Percentiles rank a stretch among this genome's conserved stretches.
Conservation (phyloP, 2,888 invertebrate species). For the Tribolium freemani region DNA sequence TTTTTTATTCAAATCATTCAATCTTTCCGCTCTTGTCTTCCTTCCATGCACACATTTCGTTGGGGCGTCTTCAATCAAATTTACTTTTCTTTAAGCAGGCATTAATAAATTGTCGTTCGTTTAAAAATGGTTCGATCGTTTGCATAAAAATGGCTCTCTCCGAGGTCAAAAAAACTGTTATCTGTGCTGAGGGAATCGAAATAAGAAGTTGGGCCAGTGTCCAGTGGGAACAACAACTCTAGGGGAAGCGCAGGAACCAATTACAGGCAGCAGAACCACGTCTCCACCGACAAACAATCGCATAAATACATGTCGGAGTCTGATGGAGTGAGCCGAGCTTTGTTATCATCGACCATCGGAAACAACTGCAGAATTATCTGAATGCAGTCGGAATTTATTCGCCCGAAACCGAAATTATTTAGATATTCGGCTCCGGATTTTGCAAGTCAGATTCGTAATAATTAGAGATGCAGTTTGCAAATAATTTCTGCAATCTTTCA, state of each 20-base stretch:
- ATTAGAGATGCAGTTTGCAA: not conserved
- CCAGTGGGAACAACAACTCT: constrained; percentile 60
- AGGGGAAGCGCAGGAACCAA: constrained; percentile 59
- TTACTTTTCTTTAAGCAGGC: not conserved
- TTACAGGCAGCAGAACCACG: constrained; percentile 57
- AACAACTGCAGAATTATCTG: constrained; percentile 44
- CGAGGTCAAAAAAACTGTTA: constrained; percentile 51
- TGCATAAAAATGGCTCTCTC: constrained; percentile 25
- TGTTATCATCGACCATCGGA: constrained; percentile 54
- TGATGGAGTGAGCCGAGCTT: constrained; percentile 52
- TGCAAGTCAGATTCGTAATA: too few species aligned
- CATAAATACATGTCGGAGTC: constrained; percentile 60
- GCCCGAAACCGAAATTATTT: not conserved
- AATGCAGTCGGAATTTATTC: constrained; percentile 28
- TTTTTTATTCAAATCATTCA: not conserved
- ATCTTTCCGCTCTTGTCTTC: not conserved
- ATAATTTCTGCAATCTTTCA: not conserved
- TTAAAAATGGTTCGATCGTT: constrained; percentile 3
- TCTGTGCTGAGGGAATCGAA: constrained; percentile 53
- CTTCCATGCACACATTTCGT: not conserved
- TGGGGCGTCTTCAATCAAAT: not conserved
- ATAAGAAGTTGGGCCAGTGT: constrained; percentile 55
- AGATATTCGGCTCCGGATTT: not conserved
- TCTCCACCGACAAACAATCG: constrained; percentile 60
- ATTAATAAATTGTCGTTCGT: not conserved